phyloP scores from a whole-genome alignment of 2,113 vertebrate species.

The Clarias batrachus region DNA sequence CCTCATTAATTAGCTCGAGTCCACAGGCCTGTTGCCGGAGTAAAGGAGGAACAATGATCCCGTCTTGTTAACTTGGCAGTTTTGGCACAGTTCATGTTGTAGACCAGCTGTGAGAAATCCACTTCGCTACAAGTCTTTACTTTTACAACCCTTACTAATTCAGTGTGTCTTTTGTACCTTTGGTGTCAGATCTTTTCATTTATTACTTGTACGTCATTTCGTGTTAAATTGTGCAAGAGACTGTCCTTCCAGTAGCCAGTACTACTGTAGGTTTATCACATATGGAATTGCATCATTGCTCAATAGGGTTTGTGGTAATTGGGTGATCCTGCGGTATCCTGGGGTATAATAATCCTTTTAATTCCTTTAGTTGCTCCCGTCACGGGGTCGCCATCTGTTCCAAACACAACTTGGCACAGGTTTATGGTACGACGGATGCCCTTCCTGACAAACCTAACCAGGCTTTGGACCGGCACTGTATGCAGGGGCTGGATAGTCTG shows the following conservation, averaged over 20 bases:
- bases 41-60: constrained; percentile 3
- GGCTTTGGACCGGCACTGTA: too few species aligned
- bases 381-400: too few species aligned
- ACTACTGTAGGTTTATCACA: not conserved
- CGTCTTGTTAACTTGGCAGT: not conserved
- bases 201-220: not conserved
- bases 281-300: not conserved
- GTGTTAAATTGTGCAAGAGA: too few species aligned
- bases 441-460: too few species aligned
- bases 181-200: not conserved
- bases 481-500: too few species aligned
- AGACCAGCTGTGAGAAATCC: not conserved
- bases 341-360: too few species aligned
- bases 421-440: too few species aligned
- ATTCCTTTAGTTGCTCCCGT: too few species aligned
- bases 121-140: not conserved
- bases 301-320: too few species aligned
- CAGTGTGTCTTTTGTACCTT: not conserved
- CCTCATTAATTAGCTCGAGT: constrained; percentile 6
- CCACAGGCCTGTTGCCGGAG: not conserved
- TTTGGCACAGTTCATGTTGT: not conserved
- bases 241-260: not conserved
- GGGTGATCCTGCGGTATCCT: too few species aligned
- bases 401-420: too few species aligned
- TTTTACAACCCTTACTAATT: not conserved